These are phyloP conservation scores for Galemys pyrenaicus DNA, from an alignment of 2,113 vertebrate genomes.

Conservation along the genomic window DNA sequence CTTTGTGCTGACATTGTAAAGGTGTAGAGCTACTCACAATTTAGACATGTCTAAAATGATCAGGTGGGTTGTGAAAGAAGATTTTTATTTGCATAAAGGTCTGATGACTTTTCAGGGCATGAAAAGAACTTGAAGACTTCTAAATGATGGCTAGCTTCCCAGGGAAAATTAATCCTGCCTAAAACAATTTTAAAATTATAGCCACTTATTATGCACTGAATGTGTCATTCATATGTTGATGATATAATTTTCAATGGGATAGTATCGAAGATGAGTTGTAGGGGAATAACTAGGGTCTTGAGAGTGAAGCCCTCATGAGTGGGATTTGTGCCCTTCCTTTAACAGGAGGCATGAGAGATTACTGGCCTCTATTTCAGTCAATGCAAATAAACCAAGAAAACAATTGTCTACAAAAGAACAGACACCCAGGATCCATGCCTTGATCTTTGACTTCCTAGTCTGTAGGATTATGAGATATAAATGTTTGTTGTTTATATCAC, in stretches of 20 bases:
- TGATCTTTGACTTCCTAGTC: not conserved
- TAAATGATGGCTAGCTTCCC: not conserved
- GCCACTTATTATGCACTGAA: not conserved
- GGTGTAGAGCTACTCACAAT: not conserved
- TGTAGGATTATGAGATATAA: not conserved
- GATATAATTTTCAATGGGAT: not conserved
- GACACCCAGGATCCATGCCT: not conserved
- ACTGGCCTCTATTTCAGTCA: not conserved
- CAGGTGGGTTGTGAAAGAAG: not conserved
- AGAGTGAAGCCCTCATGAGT: not conserved
- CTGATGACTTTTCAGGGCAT: not conserved
- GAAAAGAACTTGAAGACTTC: not conserved
- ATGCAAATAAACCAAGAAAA: not conserved
- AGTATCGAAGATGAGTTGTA: not conserved
- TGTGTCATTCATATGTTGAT: not conserved
- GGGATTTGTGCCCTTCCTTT: not conserved
- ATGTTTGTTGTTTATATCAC: not conserved
- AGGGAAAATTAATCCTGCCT: not conserved
- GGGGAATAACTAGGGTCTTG: not conserved
- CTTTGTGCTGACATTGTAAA: not conserved
- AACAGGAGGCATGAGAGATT: not conserved
- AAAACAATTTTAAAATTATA: not conserved
- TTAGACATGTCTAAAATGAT: not conserved
- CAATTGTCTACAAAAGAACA: not conserved
- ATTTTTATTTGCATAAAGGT: conserved; percentile 7